These are phyloP conservation scores for Oreochromis aureus DNA, from an alignment of 2,113 vertebrate species.

Conservation along the genomic window DNA sequence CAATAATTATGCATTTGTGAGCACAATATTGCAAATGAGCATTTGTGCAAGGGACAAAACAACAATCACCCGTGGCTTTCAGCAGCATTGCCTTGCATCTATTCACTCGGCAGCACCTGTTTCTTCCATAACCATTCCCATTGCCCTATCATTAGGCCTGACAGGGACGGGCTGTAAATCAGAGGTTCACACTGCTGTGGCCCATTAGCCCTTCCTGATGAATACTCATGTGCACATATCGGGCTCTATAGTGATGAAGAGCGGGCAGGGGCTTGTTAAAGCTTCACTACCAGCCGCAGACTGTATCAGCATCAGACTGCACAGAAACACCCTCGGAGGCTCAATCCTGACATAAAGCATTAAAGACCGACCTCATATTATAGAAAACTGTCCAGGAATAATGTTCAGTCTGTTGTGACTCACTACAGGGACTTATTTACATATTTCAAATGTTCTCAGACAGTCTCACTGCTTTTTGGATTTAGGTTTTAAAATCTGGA, in stretches of 20 bases:
- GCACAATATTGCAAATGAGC: conserved; percentile 59
- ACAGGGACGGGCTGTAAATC: conserved; percentile 60
- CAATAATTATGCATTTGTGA: conserved; percentile 40
- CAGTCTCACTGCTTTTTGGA: background rate
- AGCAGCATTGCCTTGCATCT: conserved; percentile 45
- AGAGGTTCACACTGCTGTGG: conserved; percentile 54
- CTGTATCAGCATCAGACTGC: background rate
- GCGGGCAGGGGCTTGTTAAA: conserved; percentile 26
- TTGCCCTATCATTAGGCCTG: conserved; percentile 58
- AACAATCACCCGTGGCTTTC: conserved; percentile 57
- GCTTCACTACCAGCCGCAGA: background rate
- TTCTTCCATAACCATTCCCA: conserved; percentile 48
- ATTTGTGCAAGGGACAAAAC: conserved; percentile 55
- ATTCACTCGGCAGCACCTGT: conserved; percentile 62
- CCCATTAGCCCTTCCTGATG: conserved; percentile 63
- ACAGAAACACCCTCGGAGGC: background rate
- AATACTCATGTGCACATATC: conserved; percentile 66
- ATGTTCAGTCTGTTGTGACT: background rate
- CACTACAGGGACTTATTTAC: background rate
- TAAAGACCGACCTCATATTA: background rate
- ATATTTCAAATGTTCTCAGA: background rate
- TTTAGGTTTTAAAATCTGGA: background rate
- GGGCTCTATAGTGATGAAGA: conserved; percentile 49
- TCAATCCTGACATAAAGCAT: background rate
- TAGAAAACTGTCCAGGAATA: background rate